Evolutionary conservation across 2,888 invertebrate genomes (phyloP).

Genomic region (Cheilosia impressa): DNA sequence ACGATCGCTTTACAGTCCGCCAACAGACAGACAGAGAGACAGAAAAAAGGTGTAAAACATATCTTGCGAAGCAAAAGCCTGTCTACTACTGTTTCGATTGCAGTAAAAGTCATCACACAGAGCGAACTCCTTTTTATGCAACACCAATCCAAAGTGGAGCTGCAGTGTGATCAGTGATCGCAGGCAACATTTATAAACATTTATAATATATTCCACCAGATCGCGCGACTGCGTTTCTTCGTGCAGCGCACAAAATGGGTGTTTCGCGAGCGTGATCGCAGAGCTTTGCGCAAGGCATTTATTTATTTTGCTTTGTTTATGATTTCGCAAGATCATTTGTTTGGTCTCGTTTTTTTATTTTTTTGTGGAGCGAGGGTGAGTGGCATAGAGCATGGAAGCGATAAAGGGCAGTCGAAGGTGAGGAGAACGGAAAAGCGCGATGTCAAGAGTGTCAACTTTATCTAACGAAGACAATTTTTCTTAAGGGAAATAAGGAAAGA

Average conservation of each 20-base stretch:
- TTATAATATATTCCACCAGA: slow-evolving; percentile 6
- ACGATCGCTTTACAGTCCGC: slow-evolving; percentile 54
- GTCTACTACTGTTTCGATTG: slow-evolving; percentile 54
- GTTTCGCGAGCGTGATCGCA: slow-evolving; percentile 62
- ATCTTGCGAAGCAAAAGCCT: slow-evolving; percentile 39
- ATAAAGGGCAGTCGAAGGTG: neutral
- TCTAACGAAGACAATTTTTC: slow-evolving; percentile 36
- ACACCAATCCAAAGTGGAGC: slow-evolving; percentile 56
- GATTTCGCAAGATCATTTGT: slow-evolving; percentile 69
- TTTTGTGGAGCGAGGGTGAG: neutral
- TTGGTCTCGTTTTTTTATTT: slow-evolving; percentile 51
- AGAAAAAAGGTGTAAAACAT: slow-evolving; percentile 55
- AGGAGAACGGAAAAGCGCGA: slow-evolving; percentile 7
- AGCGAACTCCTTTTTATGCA: slow-evolving; percentile 63
- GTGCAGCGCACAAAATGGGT: slow-evolving; percentile 44
- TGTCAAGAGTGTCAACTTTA: slow-evolving; percentile 67
- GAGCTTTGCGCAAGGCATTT: slow-evolving; percentile 63
- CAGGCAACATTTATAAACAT: slow-evolving; percentile 1
- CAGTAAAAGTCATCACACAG: slow-evolving; percentile 57
- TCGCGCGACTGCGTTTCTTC: slow-evolving; percentile 17
- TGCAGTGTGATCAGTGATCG: slow-evolving; percentile 45
- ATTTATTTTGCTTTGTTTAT: slow-evolving; percentile 68
- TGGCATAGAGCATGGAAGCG: neutral
- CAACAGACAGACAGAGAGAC: slow-evolving; percentile 32
- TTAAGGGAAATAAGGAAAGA: slow-evolving; percentile 1